These are phyloP conservation scores for Narcine bancroftii DNA, from an alignment of 2,113 vertebrate species.

Conservation along the genomic window DNA sequence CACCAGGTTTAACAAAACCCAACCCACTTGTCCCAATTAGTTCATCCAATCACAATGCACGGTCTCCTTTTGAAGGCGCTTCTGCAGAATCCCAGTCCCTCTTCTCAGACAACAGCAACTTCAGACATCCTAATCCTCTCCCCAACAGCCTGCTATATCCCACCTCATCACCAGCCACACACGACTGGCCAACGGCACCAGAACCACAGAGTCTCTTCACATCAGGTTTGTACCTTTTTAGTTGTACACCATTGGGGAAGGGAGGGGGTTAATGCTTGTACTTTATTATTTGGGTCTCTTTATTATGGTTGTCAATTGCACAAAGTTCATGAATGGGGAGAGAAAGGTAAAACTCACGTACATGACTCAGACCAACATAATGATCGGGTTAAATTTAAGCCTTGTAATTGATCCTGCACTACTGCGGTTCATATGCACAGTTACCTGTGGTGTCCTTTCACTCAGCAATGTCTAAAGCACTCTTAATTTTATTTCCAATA, in stretches of 20 bases:
- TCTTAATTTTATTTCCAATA: neutral
- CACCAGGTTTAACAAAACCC: slow-evolving; percentile 87
- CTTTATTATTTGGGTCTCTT: neutral
- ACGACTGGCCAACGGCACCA: slow-evolving; percentile 94
- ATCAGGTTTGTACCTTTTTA: slow-evolving; percentile 65
- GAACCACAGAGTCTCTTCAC: slow-evolving; percentile 98
- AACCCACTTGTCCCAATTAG: slow-evolving; percentile 87
- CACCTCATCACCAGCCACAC: slow-evolving; percentile 78
- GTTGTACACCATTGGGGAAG: too few relatives aligned
- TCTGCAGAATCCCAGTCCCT: slow-evolving; percentile 95
- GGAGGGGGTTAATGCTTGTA: neutral
- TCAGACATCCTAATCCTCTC: slow-evolving; percentile 94
- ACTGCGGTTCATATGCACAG: neutral
- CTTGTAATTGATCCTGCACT: neutral
- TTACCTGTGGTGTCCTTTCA: neutral
- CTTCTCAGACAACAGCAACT: slow-evolving; percentile 94
- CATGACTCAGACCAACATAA: neutral
- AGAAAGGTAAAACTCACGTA: neutral
- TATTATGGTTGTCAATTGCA: neutral
- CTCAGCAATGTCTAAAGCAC: neutral
- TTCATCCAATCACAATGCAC: slow-evolving; percentile 81
- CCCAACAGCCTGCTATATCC: slow-evolving; percentile 89
- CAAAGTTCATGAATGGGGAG: neutral
- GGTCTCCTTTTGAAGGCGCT: slow-evolving; percentile 92
- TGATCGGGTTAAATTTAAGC: neutral